Evolutionary conservation across 2,113 vertebrate genomes (phyloP).

Genomic region (Thomomys bottae): DNA sequence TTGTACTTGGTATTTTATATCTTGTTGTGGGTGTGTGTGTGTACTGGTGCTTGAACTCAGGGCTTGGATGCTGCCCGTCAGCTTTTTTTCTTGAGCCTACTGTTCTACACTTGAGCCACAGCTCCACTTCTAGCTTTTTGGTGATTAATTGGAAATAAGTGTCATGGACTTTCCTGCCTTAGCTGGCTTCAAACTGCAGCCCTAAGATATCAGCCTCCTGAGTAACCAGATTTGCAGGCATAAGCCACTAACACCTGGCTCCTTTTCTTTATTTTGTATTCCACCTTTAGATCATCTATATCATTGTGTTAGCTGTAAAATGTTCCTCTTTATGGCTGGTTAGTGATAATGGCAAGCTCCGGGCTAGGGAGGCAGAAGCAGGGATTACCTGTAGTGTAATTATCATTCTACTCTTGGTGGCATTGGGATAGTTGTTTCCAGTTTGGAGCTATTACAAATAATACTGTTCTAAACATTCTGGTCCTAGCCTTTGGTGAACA

Average conservation of each 20-base stretch:
- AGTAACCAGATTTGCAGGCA: too few relatives aligned
- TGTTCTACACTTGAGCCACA: too few relatives aligned
- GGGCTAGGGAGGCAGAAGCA: not conserved
- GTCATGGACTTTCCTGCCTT: too few relatives aligned
- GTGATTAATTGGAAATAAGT: too few relatives aligned
- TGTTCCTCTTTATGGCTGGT: not conserved
- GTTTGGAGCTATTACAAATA: not conserved
- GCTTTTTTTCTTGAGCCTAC: too few relatives aligned
- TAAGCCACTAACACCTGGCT: not conserved
- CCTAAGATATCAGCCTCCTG: too few relatives aligned
- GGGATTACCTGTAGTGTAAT: accelerated
- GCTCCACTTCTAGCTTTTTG: too few relatives aligned
- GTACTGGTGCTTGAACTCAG: too few relatives aligned
- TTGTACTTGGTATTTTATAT: not conserved
- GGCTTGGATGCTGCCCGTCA: too few relatives aligned
- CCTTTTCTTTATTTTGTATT: not conserved
- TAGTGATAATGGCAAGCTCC: not conserved
- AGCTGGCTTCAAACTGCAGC: too few relatives aligned
- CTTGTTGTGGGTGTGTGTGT: not conserved
- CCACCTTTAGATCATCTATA: not conserved
- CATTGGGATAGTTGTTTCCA: not conserved
- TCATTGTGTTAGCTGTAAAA: not conserved
- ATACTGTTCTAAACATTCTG: not conserved
- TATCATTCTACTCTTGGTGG: not conserved
- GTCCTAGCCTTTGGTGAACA: not conserved